Conservation (phyloP, 2,113 vertebrate species). For the Macroglossus sobrinus region DNA sequence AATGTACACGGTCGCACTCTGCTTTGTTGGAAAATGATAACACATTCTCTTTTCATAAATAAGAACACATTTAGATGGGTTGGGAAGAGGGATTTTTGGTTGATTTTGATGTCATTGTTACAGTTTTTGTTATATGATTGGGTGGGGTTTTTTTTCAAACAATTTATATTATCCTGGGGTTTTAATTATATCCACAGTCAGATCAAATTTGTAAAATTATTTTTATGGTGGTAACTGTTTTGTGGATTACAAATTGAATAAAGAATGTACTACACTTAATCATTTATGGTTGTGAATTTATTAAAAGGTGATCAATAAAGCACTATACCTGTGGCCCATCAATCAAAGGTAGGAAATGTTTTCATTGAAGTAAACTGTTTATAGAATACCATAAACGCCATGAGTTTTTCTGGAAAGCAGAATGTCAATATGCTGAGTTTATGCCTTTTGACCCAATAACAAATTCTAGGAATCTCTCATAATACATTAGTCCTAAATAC, state of each 20-base stretch:
- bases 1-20: background rate
- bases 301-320: slow-evolving; percentile 54
- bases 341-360: slow-evolving; percentile 60
- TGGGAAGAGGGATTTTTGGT: background rate
- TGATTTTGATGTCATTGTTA: slow-evolving; percentile 2
- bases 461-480: slow-evolving; percentile 42
- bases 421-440: slow-evolving; percentile 52
- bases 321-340: slow-evolving; percentile 28
- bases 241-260: background rate
- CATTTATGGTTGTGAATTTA: slow-evolving; percentile 58
- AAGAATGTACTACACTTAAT: slow-evolving; percentile 39
- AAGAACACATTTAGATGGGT: background rate
- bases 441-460: slow-evolving; percentile 42
- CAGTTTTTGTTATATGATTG: background rate
- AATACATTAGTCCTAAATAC: background rate
- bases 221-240: slow-evolving; percentile 21
- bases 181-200: background rate
- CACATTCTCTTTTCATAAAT: slow-evolving; percentile 4
- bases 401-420: slow-evolving; percentile 64
- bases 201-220: slow-evolving; percentile 18
- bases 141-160: background rate
- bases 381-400: slow-evolving; percentile 50
- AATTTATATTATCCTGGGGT: background rate
- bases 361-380: slow-evolving; percentile 59
- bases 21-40: slow-evolving; percentile 31